Conservation (phyloP, 2,113 vertebrate species). For the Lophotis ruficrista region DNA sequence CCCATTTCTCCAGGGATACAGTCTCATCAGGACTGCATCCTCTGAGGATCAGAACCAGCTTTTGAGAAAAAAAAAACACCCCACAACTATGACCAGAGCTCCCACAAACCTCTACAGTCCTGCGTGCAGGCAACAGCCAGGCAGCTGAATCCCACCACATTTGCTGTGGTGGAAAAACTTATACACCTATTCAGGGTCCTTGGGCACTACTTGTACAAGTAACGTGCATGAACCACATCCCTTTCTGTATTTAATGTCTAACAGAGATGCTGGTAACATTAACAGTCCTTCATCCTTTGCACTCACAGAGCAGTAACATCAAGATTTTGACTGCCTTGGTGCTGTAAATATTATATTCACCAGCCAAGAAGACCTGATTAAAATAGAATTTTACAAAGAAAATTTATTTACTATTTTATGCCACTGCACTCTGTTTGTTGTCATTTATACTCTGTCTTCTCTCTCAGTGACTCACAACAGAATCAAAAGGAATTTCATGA, state of each 20-base stretch:
- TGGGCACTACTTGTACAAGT: neutral
- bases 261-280: neutral
- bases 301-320: neutral
- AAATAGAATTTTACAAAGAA: neutral
- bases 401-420: neutral
- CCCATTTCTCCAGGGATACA: neutral
- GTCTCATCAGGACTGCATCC: neutral
- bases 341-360: neutral
- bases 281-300: neutral
- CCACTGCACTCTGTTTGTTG: neutral
- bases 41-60: neutral
- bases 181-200: neutral
- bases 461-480: neutral
- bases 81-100: neutral
- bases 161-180: neutral
- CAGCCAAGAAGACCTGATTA: neutral
- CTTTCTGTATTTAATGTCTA: neutral
- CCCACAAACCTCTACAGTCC: neutral
- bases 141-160: neutral
- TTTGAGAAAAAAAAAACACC: neutral
- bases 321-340: neutral
- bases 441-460: neutral
- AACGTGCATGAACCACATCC: neutral
- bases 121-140: neutral
- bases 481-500: neutral